Conservation (phyloP, 2,797 vertebrate species). For the Spondyliosoma cantharus region DNA sequence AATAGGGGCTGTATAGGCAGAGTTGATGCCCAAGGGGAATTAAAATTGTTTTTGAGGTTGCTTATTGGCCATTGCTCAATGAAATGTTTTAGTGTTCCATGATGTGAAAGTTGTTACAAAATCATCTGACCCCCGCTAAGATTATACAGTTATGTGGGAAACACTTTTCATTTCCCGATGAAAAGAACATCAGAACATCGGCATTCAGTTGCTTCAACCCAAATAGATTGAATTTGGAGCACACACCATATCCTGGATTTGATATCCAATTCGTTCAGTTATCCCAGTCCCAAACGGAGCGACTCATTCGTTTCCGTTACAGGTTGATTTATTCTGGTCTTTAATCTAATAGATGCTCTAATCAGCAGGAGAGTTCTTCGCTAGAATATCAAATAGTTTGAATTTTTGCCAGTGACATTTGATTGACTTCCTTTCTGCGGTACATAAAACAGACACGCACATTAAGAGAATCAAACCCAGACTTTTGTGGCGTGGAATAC, state of each 20-base stretch:
- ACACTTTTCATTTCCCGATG: not conserved
- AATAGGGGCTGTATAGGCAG: not conserved
- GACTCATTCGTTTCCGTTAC: conserved; percentile 10
- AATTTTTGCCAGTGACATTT: conserved; percentile 50
- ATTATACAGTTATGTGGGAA: conserved; percentile 5
- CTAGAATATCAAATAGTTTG: conserved; percentile 29
- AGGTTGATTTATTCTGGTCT: conserved; percentile 22
- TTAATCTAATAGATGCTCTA: conserved; percentile 13
- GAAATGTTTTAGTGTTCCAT: not conserved
- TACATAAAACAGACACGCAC: conserved; percentile 57
- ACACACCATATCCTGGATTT: not conserved
- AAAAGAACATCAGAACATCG: conserved; percentile 4
- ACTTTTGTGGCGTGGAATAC: conserved; percentile 37
- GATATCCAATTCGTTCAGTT: conserved; percentile 2
- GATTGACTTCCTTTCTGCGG: conserved; percentile 31
- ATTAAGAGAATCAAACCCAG: conserved; percentile 61
- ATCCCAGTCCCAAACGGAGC: conserved; percentile 13
- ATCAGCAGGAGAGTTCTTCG: conserved; percentile 27
- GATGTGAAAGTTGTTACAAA: conserved; percentile 3
- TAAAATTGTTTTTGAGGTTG: conserved; percentile 24
- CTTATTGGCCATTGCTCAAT: conserved; percentile 2
- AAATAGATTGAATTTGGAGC: not conserved
- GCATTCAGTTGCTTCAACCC: not conserved
- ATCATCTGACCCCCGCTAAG: not conserved
- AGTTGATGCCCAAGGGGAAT: conserved; percentile 11